Evolutionary conservation across 2,888 invertebrate genomes (phyloP), one percentile per base, ranked within the genome.

Genomic region (Dinocampus coccinellae): DNA sequence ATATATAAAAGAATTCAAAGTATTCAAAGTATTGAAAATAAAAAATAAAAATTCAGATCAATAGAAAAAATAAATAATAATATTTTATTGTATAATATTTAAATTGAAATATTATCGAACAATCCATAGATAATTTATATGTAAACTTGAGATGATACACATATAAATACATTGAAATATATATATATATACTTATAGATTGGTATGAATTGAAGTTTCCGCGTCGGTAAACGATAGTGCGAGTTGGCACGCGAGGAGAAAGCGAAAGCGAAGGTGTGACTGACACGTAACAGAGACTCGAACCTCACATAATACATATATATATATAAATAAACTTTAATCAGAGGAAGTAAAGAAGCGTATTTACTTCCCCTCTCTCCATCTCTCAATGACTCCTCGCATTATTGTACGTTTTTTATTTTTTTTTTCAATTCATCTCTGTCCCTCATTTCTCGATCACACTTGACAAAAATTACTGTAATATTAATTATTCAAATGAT

Each of bases 241-340:
- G 72, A 72, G 76, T 69, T 63, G 76, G 75, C 75, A 71, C 73
- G 77, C 78, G 75, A 77, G 77, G 81, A 75, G 82, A 82, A 80
- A 81, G 80, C 77, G 78, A 78, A 79, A 74, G 80, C 77, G 77
- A 68, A 73, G 73, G 73, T 75, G 71, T 77, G 74, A 76, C 70
- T 75, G 78, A 67, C 72, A 65, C 75, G 75, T 73, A 71, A 75
- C 74, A 63, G 74, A 63, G 64, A 70, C 71, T 42, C 67, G 39
- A n/a, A n/a, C n/a, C n/a, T n/a, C 47, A 20, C 36, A 75, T 58
- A 65, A 73, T 60, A 47, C 16, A 7, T n/a, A 16, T 20, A 47
- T 20, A 7, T n/a, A 16, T 65, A 36, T 29, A 24, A 22, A 47
- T 36, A 13, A 47, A 13, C 2, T 29, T 22, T 16, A 22, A 36